Base-by-base conservation (phyloP, 2,113 vertebrate genomes). In the Patagioenas fasciata region DNA sequence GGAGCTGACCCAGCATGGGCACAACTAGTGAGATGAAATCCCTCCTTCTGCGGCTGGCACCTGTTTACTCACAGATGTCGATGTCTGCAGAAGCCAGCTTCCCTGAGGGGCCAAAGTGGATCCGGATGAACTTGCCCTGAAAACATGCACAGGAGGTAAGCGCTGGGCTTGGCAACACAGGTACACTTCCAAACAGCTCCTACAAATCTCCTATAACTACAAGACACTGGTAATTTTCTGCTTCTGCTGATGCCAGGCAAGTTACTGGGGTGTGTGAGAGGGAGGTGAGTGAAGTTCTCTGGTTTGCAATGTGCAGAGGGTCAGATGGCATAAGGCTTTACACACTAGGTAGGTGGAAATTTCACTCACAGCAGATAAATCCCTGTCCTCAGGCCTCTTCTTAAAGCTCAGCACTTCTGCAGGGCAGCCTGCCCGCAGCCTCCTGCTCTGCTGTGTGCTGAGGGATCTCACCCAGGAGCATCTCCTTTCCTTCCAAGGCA, bases 41-140 rank as follows among this genome's bases (percentile, higher is more conserved):
- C 31, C 32, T 42, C 6, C 83, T 72, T 3, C 6, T 3, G 40
- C 53, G 65, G 50, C 42, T 47, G 60, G 83, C 53, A 70, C 4
- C 0, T 5, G 3, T 40, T 23, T 51, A 99, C 99, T 98, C 97
- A 99, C 99, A 99, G 96, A 99, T 99, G 87, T 99, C 98, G 40
- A 99, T 99, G 95, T 99, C 99, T 7, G 99, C 98, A 0, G 99
- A 99, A 17, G 99, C 99, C 97, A 99, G 87, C 91, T 98, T 99
- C 77, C 99, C 99, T 0, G 98, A 98, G 20, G 98, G 98, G 26
- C 99, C 99, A 84, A 99, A 99, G 91, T 99, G 99, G 93, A 99
- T 99, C 74, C 99, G 96, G 96, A 99, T 99, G 97, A 99, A 99
- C 94, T 99, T 99, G 40, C 99, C 99, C 99, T 99, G 66, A 93